Evolutionary conservation across 2,113 vertebrate genomes (phyloP), one percentile per base, ranked within the genome.

Genomic region (Philantomba maxwellii): DNA sequence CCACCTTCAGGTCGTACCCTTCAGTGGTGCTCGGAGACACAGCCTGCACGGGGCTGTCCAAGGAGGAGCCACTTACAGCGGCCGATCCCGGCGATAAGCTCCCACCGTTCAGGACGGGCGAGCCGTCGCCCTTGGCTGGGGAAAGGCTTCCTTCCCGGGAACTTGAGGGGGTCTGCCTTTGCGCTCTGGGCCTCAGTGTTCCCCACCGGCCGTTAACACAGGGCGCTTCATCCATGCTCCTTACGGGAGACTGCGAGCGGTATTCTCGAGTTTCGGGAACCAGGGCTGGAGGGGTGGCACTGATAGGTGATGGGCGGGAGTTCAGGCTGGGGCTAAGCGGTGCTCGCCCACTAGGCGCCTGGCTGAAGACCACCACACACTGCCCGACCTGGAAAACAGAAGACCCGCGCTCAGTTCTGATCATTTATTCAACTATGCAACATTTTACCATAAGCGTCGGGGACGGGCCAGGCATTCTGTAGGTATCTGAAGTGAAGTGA

Each of bases 131-230:
- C 93, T 99, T 98, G 36, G 98, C 99, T 0, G 99, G 99, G 75
- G 99, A 99, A 6, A 99, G 99, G 97, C 99, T 99, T 77, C 99
- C 99, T 19, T 99, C 99, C 94, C 99, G 98, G 30, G 99, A 99
- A 7, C 99, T 98, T 0, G 98, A 97, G 0, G 98, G 98, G 0
- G 99, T 99, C 66, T 99, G 99, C 80, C 99, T 96, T 97, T 99
- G 84, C 23, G 99, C 96, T 98, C 99, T 98, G 58, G 99, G 99
- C 77, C 99, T 98, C 84, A 99, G 97, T 0, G 99, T 99, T 49
- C 99, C 99, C 99, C 99, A 99, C 93, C 99, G 99, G 9, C 99
- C 99, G 0, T 99, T 99, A 19, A 99, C 99, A 47, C 99, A 99
- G 0, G 99, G 99, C 47, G 98, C 99, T 97, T 99, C 99, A 17